phyloP scores from a whole-genome alignment of 2,888 invertebrate genomes.

The Platycnemis pennipes region DNA sequence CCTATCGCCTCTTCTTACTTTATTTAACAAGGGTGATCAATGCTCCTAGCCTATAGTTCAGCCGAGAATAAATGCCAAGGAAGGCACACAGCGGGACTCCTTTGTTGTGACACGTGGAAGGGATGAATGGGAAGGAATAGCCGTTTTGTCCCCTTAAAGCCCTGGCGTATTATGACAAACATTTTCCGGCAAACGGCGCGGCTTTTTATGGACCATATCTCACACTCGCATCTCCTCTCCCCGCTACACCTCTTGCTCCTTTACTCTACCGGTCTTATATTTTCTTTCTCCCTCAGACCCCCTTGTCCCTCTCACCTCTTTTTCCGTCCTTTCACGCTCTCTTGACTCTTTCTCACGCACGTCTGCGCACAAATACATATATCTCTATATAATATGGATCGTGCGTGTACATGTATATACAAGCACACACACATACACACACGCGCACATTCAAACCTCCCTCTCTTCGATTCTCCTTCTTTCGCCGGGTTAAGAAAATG shows the following conservation, averaged over 20 bases:
- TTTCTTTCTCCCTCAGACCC: too few species aligned
- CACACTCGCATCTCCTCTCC: conserved; percentile 30
- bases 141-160: conserved; percentile 65
- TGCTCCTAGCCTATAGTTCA: not conserved
- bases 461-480: conserved; percentile 17
- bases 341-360: not conserved
- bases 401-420: not conserved
- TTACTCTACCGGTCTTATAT: too few species aligned
- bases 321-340: not conserved
- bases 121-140: conserved; percentile 63
- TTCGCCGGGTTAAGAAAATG: not conserved
- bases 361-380: not conserved
- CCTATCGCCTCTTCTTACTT: not conserved
- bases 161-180: conserved; percentile 63
- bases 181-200: conserved; percentile 65
- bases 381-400: not conserved
- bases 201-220: conserved; percentile 67
- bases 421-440: not conserved
- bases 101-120: conserved; percentile 60
- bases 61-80: not conserved
- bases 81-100: conserved; percentile 49
- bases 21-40: conserved; percentile 45
- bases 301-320: not conserved
- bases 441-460: not conserved
- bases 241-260: not conserved